These are phyloP conservation scores for Nomada lathburiana DNA, from an alignment of 2,888 invertebrate species.

Conservation along the genomic window DNA sequence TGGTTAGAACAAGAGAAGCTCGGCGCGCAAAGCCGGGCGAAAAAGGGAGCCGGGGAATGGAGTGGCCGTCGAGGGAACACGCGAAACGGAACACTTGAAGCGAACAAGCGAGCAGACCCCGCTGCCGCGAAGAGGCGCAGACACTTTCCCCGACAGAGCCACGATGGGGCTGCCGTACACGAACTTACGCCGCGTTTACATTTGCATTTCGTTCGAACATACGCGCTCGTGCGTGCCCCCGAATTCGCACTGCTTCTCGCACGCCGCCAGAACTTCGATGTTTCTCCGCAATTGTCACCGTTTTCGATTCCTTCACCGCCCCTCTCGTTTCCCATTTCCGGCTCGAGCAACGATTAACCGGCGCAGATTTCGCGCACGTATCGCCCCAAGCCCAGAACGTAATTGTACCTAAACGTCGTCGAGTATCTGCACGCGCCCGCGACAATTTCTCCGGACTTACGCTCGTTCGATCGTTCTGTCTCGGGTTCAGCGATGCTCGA, in stretches of 20 bases:
- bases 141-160: slow-evolving; percentile 30
- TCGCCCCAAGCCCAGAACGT: slow-evolving; percentile 50
- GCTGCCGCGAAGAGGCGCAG: slow-evolving; percentile 1
- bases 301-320: slow-evolving; percentile 37
- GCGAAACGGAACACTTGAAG: slow-evolving; percentile 15
- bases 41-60: slow-evolving; percentile 7
- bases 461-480: background rate
- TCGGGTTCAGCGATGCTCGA: background rate
- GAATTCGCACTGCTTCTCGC: slow-evolving; percentile 35
- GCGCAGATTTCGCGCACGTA: slow-evolving; percentile 41
- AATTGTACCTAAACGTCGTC: slow-evolving; percentile 38
- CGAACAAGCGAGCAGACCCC: slow-evolving; percentile 14
- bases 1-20: slow-evolving; percentile 9
- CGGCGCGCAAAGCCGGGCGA: background rate
- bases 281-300: slow-evolving; percentile 48
- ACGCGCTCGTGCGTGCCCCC: slow-evolving; percentile 42
- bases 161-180: slow-evolving; percentile 8
- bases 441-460: slow-evolving; percentile 16
- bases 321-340: slow-evolving; percentile 10
- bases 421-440: slow-evolving; percentile 17
- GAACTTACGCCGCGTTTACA: slow-evolving; percentile 48
- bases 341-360: slow-evolving; percentile 61
- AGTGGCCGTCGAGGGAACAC: slow-evolving; percentile 20
- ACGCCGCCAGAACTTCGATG: background rate
- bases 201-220: slow-evolving; percentile 57